phyloP scores from a whole-genome alignment of 2,797 vertebrate genomes.

The Miichthys miiuy region DNA sequence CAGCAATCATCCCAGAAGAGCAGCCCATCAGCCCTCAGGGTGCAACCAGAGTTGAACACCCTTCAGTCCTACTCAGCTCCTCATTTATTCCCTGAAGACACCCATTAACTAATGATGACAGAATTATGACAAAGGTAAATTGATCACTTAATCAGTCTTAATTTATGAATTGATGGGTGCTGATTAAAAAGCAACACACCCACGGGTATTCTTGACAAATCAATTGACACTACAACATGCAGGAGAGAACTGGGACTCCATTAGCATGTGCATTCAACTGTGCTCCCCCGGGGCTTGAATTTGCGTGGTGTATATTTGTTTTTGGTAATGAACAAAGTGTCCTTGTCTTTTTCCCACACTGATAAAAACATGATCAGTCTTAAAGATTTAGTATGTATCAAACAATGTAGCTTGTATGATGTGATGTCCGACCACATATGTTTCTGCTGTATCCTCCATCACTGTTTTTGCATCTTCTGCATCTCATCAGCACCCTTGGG shows the following conservation, averaged over 20 bases:
- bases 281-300: slow-evolving; percentile 8
- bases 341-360: neutral
- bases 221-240: slow-evolving; percentile 47
- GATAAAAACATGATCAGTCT: neutral
- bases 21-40: neutral
- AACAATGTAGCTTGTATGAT: rapidly evolving
- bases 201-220: slow-evolving; percentile 52
- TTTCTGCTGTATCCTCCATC: neutral
- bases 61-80: slow-evolving; percentile 48
- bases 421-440: neutral
- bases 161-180: slow-evolving; percentile 61
- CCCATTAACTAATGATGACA: slow-evolving; percentile 52
- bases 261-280: slow-evolving; percentile 32
- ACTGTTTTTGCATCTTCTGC: neutral
- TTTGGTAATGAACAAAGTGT: slow-evolving; percentile 15
- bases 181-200: slow-evolving; percentile 63
- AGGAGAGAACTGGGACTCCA: slow-evolving; percentile 27
- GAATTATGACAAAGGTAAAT: slow-evolving; percentile 62
- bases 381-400: neutral
- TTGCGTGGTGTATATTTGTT: neutral
- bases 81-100: slow-evolving; percentile 48
- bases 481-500: no score
- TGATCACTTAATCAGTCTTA: slow-evolving; percentile 69
- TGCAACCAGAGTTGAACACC: slow-evolving; percentile 3
- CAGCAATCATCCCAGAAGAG: slow-evolving; percentile 34